phyloP scores from a whole-genome alignment of 2,113 vertebrate genomes.

The Chloroceryle aenea region DNA sequence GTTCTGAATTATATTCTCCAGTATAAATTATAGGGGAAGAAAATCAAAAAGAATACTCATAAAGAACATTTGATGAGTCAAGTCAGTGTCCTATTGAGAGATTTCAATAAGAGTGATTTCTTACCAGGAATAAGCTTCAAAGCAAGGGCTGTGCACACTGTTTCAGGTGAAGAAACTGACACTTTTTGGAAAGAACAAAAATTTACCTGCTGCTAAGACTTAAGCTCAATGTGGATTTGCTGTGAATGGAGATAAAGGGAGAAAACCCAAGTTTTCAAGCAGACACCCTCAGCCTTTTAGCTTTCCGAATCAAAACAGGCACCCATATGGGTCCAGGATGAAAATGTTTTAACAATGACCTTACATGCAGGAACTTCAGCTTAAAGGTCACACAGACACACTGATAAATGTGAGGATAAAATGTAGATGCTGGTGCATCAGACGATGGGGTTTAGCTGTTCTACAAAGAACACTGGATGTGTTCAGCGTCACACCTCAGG shows the following conservation, averaged over 20 bases:
- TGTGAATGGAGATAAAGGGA: neutral
- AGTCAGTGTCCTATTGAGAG: neutral
- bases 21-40: neutral
- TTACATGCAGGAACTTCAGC: neutral
- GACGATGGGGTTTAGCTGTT: neutral
- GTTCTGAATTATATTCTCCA: neutral
- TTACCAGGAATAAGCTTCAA: neutral
- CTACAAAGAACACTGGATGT: neutral
- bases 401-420: neutral
- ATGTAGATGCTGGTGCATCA: neutral
- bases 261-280: neutral
- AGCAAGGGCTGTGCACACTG: neutral
- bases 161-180: neutral
- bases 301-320: neutral
- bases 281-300: neutral
- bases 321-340: neutral
- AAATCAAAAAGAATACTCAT: neutral
- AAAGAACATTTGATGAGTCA: neutral
- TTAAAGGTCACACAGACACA: neutral
- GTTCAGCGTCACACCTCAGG: neutral
- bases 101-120: slow-evolving; percentile 36
- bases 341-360: neutral
- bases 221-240: neutral
- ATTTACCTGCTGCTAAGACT: neutral
- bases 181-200: neutral